These are phyloP conservation scores for Cataglyphis hispanica DNA, from an alignment of 1,140 invertebrate genomes.

Conservation along the genomic window DNA sequence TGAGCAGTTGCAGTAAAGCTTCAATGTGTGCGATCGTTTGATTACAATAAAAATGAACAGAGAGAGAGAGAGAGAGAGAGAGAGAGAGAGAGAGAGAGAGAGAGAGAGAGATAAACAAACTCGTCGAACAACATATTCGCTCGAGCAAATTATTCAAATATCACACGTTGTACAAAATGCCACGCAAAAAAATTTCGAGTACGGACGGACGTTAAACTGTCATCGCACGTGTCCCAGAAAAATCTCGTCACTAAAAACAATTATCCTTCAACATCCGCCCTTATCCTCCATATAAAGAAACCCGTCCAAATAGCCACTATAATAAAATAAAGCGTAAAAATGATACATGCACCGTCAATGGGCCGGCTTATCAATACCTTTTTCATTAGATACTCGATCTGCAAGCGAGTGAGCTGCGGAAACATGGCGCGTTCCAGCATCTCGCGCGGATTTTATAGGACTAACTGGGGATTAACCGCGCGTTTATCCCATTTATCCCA, in stretches of 20 bases:
- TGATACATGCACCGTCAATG: neutral
- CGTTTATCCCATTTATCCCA: slow-evolving; percentile 70
- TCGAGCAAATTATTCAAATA: slow-evolving; percentile 8
- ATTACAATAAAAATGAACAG: slow-evolving; percentile 23
- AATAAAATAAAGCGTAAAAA: slow-evolving; percentile 9
- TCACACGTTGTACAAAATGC: neutral
- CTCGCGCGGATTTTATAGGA: slow-evolving; percentile 58
- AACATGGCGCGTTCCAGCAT: too few species aligned
- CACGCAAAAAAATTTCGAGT: slow-evolving; percentile 12
- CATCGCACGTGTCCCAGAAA: neutral
- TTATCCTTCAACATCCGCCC: slow-evolving; percentile 16
- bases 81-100: slow-evolving; percentile 16
- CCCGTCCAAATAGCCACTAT: neutral
- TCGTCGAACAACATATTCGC: slow-evolving; percentile 12
- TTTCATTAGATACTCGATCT: slow-evolving; percentile 29
- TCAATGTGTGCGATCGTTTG: slow-evolving; percentile 1
- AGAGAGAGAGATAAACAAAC: slow-evolving; percentile 5
- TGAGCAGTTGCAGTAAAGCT: neutral
- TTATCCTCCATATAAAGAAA: neutral
- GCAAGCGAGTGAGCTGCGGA: neutral
- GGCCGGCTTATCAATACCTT: slow-evolving; percentile 38
- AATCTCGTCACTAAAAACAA: slow-evolving; percentile 15
- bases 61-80: slow-evolving; percentile 8
- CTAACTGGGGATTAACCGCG: slow-evolving; percentile 61
- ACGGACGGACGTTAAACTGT: neutral